Conservation (phyloP, 1,140 invertebrate species). For the Triops cancriformis region DNA sequence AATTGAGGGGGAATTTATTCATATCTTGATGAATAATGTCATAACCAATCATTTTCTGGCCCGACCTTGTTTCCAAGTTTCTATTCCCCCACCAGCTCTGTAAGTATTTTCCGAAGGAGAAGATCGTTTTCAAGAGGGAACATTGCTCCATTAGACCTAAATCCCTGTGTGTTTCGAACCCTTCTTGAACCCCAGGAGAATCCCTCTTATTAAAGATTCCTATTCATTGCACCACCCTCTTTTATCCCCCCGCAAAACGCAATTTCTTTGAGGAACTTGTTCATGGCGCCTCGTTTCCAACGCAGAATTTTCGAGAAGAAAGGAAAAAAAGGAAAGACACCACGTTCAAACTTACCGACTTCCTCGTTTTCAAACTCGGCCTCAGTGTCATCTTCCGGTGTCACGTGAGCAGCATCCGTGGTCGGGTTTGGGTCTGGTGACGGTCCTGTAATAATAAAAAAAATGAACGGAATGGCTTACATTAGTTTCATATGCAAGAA, state of each 20-base stretch:
- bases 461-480: not conserved
- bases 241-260: not conserved
- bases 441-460: not conserved
- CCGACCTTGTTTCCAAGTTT: not conserved
- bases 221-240: not conserved
- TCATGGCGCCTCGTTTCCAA: not conserved
- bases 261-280: not conserved
- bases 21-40: not conserved
- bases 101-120: not conserved
- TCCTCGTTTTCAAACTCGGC: not conserved
- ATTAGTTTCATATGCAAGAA: slow-evolving; percentile 11
- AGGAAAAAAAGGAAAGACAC: not conserved
- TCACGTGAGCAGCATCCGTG: slow-evolving; percentile 3
- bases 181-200: not conserved
- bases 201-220: not conserved
- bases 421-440: not conserved
- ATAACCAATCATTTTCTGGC: not conserved
- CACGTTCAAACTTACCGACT: not conserved
- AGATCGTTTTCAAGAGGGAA: not conserved
- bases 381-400: not conserved
- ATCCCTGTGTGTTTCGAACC: not conserved
- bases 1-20: not conserved
- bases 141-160: not conserved
- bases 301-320: not conserved
- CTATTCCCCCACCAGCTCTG: not conserved